Evolutionary conservation across 2,113 vertebrate genomes (phyloP), one percentile per base, ranked within the genome.

Genomic region (Tachuris rubrigastra): DNA sequence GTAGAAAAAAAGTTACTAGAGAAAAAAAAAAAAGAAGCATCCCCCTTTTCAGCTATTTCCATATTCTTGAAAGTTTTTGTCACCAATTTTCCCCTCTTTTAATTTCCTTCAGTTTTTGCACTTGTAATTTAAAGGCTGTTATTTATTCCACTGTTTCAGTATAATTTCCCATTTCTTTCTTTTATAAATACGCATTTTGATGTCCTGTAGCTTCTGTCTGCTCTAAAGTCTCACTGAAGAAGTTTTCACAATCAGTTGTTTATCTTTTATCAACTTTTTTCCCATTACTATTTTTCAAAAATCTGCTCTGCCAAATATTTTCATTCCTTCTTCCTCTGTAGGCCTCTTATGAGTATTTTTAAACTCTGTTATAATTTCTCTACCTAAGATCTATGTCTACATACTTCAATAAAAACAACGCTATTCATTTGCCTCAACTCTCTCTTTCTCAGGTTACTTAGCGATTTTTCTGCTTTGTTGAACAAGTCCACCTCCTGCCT

Each of bases 21-120:
- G 10, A 65, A 58, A 16, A 18, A 63, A 10, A 52, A 15, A 58
- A 12, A 52, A 16, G 3, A 35, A 7, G 3, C 14, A 78, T 79
- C 7, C 3, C 6, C 0, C 0, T n/a, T 89, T 92, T 41, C 37
- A 91, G 9, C 30, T 0, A 71, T 50, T 69, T 62, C 7, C 3
- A 0, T 67, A 27, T 67, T 71, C 53, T 44, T 62, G 4, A 58
- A 60, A 73, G 6, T 37, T 66, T 72, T 30, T 14, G 7, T 22
- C 9, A 53, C 3, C 1, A 59, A 7, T 49, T 83, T 41, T 10
- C 4, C 9, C 6, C 6, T 20, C 3, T 30, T 78, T 66, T 7
- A 5, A 60, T 52, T 85, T 56, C 7, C 68, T 82, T 73, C 33
- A 52, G 7, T 31, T 53, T 39, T 58, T 71, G 3, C 7, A 58